Conservation (phyloP, 2,888 invertebrate genomes). For the Axea sp. region DNA sequence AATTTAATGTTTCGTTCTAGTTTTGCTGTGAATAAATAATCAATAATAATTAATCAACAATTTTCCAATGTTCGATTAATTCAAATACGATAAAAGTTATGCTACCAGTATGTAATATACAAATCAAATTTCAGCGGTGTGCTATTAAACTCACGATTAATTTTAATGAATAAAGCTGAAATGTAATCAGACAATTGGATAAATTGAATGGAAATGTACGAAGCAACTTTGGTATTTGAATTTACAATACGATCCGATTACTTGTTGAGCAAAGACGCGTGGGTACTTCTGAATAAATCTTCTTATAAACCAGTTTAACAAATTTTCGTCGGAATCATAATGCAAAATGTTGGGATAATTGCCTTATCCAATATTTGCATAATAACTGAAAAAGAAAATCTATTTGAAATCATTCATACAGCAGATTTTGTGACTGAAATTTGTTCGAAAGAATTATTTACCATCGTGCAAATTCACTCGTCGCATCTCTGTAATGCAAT, state of each 20-base stretch:
- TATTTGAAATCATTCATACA: neutral
- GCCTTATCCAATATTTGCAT: too few relatives aligned
- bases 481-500: conserved; percentile 16
- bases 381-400: conserved; percentile 1
- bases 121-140: too few relatives aligned
- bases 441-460: conserved; percentile 27
- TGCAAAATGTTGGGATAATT: too few relatives aligned
- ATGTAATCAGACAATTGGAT: too few relatives aligned
- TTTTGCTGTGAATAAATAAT: too few relatives aligned
- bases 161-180: too few relatives aligned
- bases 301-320: neutral
- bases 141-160: too few relatives aligned
- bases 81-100: too few relatives aligned
- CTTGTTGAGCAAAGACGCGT: conserved; percentile 31
- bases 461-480: conserved; percentile 12
- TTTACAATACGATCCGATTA: conserved; percentile 43
- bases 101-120: too few relatives aligned
- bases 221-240: conserved; percentile 25
- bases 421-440: conserved; percentile 11
- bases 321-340: neutral
- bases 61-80: too few relatives aligned
- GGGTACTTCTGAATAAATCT: conserved; percentile 23
- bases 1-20: too few relatives aligned
- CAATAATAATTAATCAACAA: too few relatives aligned
- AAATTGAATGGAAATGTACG: conserved; percentile 29